A percentile compares a stretch with the other conserved stretches of the same genome.
These are phyloP conservation scores for Hyalella azteca DNA, from an alignment of 2,888 invertebrate genomes.

Conservation along the genomic window DNA sequence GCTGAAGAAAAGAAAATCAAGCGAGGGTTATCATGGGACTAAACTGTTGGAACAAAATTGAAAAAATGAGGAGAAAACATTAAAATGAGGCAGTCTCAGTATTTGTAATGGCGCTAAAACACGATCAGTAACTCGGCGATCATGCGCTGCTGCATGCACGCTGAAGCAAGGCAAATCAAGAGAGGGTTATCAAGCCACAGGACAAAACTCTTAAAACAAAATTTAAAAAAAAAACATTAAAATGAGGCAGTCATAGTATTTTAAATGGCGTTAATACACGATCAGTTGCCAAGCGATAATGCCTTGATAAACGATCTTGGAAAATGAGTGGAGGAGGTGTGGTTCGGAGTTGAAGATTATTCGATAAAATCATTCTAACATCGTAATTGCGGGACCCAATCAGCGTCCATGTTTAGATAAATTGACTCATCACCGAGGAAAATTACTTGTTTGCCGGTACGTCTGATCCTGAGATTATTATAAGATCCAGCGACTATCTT, in stretches of 20 bases:
- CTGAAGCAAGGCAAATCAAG: slow-evolving; percentile 60
- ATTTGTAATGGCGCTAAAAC: slow-evolving; percentile 77
- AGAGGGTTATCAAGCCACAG: not conserved
- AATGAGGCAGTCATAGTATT: too few species aligned
- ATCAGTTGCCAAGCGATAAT: slow-evolving; percentile 78
- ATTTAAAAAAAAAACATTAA: not conserved
- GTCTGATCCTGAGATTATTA: too few species aligned
- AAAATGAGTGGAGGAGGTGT: too few species aligned
- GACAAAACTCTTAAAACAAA: not conserved
- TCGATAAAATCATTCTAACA: too few species aligned
- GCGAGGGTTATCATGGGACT: not conserved
- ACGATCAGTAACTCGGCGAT: slow-evolving; percentile 78
- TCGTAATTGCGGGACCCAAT: too few species aligned
- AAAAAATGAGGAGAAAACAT: not conserved
- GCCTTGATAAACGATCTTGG: slow-evolving; percentile 77
- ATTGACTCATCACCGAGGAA: too few species aligned
- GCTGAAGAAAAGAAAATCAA: slow-evolving; percentile 62
- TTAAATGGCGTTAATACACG: slow-evolving; percentile 76
- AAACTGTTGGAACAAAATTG: not conserved
- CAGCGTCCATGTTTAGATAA: too few species aligned
- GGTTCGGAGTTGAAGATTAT: too few species aligned
- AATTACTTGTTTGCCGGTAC: too few species aligned
- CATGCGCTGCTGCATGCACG: slow-evolving; percentile 79
- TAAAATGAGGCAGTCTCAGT: too few species aligned
- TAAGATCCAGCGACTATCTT: too few species aligned